Percentiles rank a stretch among this genome's conserved stretches.
Evolutionary conservation across 1,140 invertebrate genomes (phyloP).

Genomic region (Saccostrea echinata): DNA sequence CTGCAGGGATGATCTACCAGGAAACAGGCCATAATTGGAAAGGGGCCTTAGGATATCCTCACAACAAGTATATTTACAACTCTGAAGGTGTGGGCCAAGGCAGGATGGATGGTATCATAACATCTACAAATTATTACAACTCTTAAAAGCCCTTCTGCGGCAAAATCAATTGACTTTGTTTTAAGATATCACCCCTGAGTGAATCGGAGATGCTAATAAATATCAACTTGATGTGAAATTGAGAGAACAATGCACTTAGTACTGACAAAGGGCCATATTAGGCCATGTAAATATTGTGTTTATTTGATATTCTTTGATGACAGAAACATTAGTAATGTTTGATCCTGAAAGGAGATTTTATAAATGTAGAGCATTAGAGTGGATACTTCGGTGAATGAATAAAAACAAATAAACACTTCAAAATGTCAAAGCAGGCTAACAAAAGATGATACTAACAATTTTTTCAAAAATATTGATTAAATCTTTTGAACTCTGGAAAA

Average conservation of each 20-base stretch:
- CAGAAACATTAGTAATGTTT: constrained; percentile 4
- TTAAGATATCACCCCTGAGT: constrained; percentile 24
- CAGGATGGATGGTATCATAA: not conserved
- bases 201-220: constrained; percentile 4
- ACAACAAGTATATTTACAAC: constrained; percentile 26
- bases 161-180: constrained; percentile 21
- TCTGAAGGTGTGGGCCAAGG: not conserved
- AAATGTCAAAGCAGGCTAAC: not conserved
- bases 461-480: not conserved
- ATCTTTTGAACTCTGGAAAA: not conserved
- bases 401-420: constrained; percentile 39
- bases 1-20: constrained; percentile 12
- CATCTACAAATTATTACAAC: constrained; percentile 29
- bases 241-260: not conserved
- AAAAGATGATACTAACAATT: not conserved
- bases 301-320: constrained; percentile 19
- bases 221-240: not conserved
- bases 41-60: constrained; percentile 26
- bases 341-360: not conserved
- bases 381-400: not conserved
- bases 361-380: not conserved
- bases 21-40: not conserved
- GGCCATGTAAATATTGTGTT: constrained; percentile 4
- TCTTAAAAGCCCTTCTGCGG: not conserved
- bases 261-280: not conserved